phyloP scores from a whole-genome alignment of 2,113 vertebrate genomes.

The Pelobates fuscus region DNA sequence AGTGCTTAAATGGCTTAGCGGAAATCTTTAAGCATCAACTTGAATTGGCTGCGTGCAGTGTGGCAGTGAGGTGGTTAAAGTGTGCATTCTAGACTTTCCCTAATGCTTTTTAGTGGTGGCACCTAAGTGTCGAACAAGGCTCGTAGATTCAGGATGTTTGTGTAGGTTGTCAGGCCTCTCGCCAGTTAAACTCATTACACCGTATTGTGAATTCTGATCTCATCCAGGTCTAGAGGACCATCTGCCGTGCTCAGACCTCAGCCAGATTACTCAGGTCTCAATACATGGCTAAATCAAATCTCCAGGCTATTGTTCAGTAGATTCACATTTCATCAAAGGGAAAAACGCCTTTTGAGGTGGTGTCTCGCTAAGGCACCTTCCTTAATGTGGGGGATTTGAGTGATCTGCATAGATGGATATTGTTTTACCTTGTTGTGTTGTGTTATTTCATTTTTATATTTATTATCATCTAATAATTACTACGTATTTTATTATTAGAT shows the following conservation, averaged over 20 bases:
- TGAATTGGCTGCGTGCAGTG: no score
- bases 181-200: constrained; percentile 48
- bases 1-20: no score
- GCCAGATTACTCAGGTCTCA: constrained; percentile 38
- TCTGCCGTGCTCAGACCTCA: constrained; percentile 44
- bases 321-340: constrained; percentile 20
- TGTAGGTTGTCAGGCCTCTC: constrained; percentile 30
- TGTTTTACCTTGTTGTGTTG: no score
- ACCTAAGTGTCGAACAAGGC: background rate
- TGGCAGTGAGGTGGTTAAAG: background rate
- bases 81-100: background rate
- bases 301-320: constrained; percentile 23
- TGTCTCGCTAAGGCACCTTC: no score
- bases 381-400: no score
- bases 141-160: background rate
- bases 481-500: no score
- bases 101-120: background rate
- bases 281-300: constrained; percentile 16
- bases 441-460: no score
- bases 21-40: no score
- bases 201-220: constrained; percentile 51
- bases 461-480: no score
- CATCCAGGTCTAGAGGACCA: constrained; percentile 46
- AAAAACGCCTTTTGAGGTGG: background rate
- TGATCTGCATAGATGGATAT: no score